Conservation (phyloP, 64 coral and sea anemone species). For the Trachythela sp. region DNA sequence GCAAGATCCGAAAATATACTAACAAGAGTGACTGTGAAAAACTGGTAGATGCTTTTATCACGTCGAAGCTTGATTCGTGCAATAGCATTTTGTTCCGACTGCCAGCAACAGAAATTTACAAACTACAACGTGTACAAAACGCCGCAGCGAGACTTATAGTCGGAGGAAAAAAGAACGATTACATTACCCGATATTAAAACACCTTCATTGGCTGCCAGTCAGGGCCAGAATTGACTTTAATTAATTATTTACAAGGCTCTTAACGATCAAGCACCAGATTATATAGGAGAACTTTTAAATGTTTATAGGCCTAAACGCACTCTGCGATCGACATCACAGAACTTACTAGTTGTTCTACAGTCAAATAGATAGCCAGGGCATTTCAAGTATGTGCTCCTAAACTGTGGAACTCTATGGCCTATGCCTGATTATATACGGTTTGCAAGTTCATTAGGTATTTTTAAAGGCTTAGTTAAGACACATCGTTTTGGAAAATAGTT, state of each 20-base stretch:
- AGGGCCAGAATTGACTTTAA: background rate
- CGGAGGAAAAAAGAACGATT: background rate
- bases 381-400: no score
- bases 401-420: no score
- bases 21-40: background rate
- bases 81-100: background rate
- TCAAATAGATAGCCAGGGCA: no score
- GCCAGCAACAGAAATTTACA: background rate
- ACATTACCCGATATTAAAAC: background rate
- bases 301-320: no score
- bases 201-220: background rate
- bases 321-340: no score
- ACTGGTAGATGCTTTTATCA: background rate
- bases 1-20: background rate
- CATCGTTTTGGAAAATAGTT: no score
- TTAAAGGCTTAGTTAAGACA: no score
- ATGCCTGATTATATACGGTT: no score
- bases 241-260: background rate
- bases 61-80: background rate
- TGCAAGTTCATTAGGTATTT: no score
- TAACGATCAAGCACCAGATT: no score
- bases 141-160: background rate
- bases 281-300: no score
- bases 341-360: no score
- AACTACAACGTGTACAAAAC: background rate